Evolutionary conservation across 1,140 invertebrate species (phyloP).

Genomic region (Atopsyche davidsoni): DNA sequence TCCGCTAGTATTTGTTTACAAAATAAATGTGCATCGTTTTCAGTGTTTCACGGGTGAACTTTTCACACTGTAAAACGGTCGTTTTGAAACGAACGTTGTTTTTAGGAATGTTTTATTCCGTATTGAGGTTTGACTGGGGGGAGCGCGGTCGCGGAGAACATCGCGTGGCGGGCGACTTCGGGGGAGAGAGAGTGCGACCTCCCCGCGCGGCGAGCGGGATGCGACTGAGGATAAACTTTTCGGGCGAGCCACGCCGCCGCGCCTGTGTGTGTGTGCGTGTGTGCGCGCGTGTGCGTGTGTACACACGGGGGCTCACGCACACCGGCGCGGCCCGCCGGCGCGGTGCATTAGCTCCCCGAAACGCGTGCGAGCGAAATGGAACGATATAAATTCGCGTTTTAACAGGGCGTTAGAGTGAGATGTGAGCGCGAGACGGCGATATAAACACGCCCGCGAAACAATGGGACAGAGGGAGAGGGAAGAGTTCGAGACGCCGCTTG

Average conservation of each 20-base stretch:
- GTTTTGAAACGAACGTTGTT: too few relatives aligned
- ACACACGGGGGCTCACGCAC: constrained; percentile 9
- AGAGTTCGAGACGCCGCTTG: constrained; percentile 1
- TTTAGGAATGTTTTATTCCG: too few relatives aligned
- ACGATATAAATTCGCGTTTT: constrained; percentile 5
- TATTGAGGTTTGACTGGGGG: too few relatives aligned
- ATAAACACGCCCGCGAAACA: constrained; percentile 14
- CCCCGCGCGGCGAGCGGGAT: constrained; percentile 9
- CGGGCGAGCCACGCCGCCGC: constrained; percentile 10
- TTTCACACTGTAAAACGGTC: too few relatives aligned
- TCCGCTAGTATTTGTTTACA: too few relatives aligned
- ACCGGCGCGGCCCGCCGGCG: too few relatives aligned
- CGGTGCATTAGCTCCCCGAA: constrained; percentile 12
- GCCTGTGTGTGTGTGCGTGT: neutral
- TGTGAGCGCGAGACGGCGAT: neutral
- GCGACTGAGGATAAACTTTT: constrained; percentile 21
- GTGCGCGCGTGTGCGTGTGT: constrained; percentile 9
- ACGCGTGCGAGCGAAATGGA: constrained; percentile 12
- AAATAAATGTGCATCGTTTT: too few relatives aligned
- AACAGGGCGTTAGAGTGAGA: constrained; percentile 3
- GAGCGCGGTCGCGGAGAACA: too few relatives aligned
- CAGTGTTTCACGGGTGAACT: too few relatives aligned
- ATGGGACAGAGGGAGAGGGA: constrained; percentile 9
- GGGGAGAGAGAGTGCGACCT: neutral
- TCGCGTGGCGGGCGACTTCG: neutral